These are phyloP conservation scores for Leptodactylus fuscus DNA, from an alignment of 2,113 vertebrate genomes.

Conservation along the genomic window DNA sequence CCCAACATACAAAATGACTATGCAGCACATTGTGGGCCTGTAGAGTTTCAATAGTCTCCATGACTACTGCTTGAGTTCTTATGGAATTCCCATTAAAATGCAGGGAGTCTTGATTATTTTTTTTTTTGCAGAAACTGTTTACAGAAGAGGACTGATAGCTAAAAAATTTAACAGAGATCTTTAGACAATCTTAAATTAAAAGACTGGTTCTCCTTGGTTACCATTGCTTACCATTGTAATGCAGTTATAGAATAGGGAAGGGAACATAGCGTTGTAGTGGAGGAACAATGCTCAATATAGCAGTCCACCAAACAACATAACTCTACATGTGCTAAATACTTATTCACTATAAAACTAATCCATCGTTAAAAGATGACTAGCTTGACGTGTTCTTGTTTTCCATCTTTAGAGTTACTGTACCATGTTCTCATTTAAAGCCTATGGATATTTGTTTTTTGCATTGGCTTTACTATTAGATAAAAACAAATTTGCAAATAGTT, in stretches of 20 bases:
- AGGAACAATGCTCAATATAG: background rate
- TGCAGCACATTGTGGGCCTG: constrained; percentile 2
- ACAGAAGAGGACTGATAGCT: background rate
- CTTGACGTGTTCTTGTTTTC: background rate
- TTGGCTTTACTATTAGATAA: too few species aligned
- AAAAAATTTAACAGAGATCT: background rate
- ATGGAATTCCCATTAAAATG: constrained; percentile 30
- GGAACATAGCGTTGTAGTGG: background rate
- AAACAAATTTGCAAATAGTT: too few species aligned
- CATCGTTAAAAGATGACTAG: background rate
- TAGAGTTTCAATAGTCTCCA: background rate
- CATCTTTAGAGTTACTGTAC: background rate
- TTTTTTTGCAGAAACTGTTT: background rate
- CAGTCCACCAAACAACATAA: background rate
- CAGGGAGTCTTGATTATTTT: background rate
- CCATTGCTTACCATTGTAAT: background rate
- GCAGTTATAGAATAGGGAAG: background rate
- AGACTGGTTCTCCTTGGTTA: background rate
- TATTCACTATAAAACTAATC: background rate
- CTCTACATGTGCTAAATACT: background rate
- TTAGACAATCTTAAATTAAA: constrained; percentile 8
- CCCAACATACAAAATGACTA: background rate
- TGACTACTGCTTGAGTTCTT: background rate
- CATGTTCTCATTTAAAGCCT: too few species aligned
- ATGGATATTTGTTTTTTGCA: too few species aligned